phyloP scores from a whole-genome alignment of 2,888 invertebrate species.

The Xiphydria camelus region DNA sequence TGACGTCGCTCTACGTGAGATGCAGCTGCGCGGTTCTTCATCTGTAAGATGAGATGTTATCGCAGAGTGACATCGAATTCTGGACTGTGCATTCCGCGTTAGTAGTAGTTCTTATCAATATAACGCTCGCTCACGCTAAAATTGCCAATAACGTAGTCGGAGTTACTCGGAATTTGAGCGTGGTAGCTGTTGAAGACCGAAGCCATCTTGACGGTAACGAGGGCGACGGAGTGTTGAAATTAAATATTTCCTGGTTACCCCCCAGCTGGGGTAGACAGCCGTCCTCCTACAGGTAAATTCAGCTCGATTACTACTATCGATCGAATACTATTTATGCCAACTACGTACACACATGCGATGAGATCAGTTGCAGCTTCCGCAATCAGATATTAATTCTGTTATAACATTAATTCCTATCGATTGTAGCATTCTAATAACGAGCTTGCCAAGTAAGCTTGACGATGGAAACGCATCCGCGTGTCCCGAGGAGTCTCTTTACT shows the following conservation, averaged over 20 bases:
- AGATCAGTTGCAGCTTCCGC: no score
- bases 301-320: no score
- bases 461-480: constrained; percentile 23
- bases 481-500: constrained; percentile 36
- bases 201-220: constrained; percentile 12
- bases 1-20: no score
- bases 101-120: constrained; percentile 1
- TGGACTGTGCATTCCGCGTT: neutral
- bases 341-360: no score
- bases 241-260: constrained; percentile 44
- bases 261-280: constrained; percentile 27
- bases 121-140: neutral
- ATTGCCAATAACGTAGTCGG: constrained; percentile 11
- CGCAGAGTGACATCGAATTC: neutral
- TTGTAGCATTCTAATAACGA: constrained; percentile 38
- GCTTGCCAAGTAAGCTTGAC: constrained; percentile 18
- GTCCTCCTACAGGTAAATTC: constrained; percentile 42
- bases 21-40: neutral
- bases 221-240: constrained; percentile 28
- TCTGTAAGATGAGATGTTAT: constrained; percentile 34
- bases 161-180: constrained; percentile 33
- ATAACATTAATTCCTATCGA: no score
- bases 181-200: constrained; percentile 28
- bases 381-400: no score
- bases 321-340: no score